Base-by-base conservation (phyloP, 2,888 invertebrate genomes). In the Pristionchus maxplancki region DNA sequence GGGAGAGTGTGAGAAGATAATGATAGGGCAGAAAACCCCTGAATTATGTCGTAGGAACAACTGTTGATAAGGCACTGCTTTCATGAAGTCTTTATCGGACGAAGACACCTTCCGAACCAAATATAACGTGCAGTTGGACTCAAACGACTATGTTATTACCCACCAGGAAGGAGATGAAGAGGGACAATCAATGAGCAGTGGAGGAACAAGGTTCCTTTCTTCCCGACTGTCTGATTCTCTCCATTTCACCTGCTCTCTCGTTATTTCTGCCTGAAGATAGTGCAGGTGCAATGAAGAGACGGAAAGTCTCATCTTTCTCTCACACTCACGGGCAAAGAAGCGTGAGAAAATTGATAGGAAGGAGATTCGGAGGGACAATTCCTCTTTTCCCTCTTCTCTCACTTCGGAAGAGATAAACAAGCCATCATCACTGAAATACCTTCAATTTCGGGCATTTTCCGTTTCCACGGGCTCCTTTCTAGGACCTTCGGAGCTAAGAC, bases 311-410 rank as follows among this genome's bases (percentile, higher is more conserved):
- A 37, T 34, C 71, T 34, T 37, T 37, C 71, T 71, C 31, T 64
- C 64, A 64, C 31, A 64, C 71, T 71, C 37, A 71, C 37, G 20
- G 71, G 37, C 37, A 71, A 71, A 71, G 71, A 71, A 71, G 71
- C 71, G 71, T 71, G 71, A 71, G 71, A 71, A 71, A 71, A 71
- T 37, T 71, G 71, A 71, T 71, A 71, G 71, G 71, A 37, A 71
- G 64, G 64, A 28, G 64, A 71, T 71, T 71, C 71, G 71, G 67
- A n/a, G 67, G 67, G 67, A 71, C 71, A 71, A 67, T 67, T 67
- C 64, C 8, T 1, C 64, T 67, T n/a, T n/a, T 67, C 64, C 17
- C 58, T 58, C n/a, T 20, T n/a, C 58, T 58, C 24, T 58, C 58
- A 11, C 62, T 28, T 62, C 71, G 5, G 5, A 17, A 1, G 37